Conservation (phyloP, 2,797 vertebrate species). For the Schizopygopsis pylzovi region DNA sequence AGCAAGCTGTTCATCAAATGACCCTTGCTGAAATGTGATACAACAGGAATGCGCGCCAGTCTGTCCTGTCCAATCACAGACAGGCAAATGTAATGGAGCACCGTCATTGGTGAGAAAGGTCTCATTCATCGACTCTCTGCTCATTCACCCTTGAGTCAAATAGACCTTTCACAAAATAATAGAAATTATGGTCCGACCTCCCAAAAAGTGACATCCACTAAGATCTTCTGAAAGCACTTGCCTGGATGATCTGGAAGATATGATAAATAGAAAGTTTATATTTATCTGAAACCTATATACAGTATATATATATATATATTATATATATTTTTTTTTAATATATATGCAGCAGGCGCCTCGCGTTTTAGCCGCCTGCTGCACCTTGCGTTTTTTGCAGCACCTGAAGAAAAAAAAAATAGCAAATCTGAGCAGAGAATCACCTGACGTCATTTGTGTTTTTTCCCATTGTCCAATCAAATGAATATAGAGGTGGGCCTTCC, state of each 20-base stretch:
- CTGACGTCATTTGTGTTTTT: no score
- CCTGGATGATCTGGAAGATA: neutral
- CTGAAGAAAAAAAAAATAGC: no score
- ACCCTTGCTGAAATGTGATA: constrained; percentile 70
- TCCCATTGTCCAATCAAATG: no score
- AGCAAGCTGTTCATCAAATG: constrained; percentile 62
- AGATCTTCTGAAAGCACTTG: neutral
- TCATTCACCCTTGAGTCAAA: constrained; percentile 34
- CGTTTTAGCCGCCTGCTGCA: no score
- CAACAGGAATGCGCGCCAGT: constrained; percentile 67
- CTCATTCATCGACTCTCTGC: constrained; percentile 71
- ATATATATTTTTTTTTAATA: no score
- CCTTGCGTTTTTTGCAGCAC: no score
- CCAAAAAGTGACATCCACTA: neutral
- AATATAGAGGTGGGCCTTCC: no score
- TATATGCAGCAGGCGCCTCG: no score
- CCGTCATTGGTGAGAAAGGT: constrained; percentile 56
- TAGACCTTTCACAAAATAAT: neutral
- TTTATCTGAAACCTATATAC: neutral
- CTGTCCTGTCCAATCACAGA: constrained; percentile 46
- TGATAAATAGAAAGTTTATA: neutral
- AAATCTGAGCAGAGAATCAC: no score
- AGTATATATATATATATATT: no score
- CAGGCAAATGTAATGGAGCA: constrained; percentile 34
- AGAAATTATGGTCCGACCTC: neutral